Percentiles rank a stretch among this genome's conserved stretches.
phyloP scores from a whole-genome alignment of 2,888 invertebrate genomes.

The Argynnis bischoffii region DNA sequence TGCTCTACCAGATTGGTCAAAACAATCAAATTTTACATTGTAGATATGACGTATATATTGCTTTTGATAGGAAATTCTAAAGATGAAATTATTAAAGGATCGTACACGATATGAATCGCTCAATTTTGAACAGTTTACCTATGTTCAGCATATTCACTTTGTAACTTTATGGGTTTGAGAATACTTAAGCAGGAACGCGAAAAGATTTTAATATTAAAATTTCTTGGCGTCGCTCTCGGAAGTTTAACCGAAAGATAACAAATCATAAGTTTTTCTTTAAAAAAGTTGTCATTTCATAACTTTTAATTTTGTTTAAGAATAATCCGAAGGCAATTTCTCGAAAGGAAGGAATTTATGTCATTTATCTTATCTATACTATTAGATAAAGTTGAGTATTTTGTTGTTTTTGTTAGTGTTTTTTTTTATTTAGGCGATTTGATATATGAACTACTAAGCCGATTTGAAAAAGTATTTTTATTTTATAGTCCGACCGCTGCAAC shows the following conservation, averaged over 20 bases:
- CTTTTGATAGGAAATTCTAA: constrained; percentile 1
- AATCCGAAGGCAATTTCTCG: background rate
- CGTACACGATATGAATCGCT: constrained; percentile 17
- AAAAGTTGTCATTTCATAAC: constrained; percentile 17
- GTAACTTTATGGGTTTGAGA: constrained; percentile 14
- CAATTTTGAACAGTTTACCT: constrained; percentile 16
- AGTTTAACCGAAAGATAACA: constrained; percentile 18
- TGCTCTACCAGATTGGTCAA: background rate
- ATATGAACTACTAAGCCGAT: too few species aligned
- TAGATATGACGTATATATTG: background rate
- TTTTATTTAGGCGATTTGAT: too few species aligned
- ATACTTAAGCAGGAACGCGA: constrained; percentile 11
- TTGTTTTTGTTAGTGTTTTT: background rate
- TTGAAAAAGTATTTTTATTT: too few species aligned
- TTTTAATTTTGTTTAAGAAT: constrained; percentile 11
- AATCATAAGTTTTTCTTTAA: constrained; percentile 13
- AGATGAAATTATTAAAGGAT: constrained; percentile 3
- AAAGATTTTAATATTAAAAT: constrained; percentile 23
- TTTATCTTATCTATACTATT: background rate
- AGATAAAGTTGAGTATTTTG: constrained; percentile 6
- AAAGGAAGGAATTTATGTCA: background rate
- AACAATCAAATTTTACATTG: background rate
- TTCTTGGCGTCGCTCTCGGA: constrained; percentile 6
- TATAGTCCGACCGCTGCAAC: too few species aligned
- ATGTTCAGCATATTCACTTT: constrained; percentile 18